Evolutionary conservation across 2,797 vertebrate species (phyloP).

Genomic region (Aratinga solstitialis): DNA sequence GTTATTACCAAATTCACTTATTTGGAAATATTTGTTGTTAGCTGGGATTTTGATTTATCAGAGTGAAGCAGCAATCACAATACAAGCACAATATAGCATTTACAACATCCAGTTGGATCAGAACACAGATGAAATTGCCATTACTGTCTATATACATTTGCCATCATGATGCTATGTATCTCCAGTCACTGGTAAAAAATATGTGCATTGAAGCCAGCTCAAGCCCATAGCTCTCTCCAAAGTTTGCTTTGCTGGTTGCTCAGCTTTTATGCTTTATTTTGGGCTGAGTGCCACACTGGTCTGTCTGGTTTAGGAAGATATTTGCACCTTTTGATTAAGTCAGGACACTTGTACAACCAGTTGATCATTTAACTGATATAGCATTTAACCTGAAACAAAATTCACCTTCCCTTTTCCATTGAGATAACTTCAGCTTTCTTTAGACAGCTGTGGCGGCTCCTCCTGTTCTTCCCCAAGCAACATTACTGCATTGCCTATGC

Average conservation of each 20-base stretch:
- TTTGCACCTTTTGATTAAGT: not conserved
- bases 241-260: not conserved
- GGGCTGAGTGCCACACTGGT: not conserved
- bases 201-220: not conserved
- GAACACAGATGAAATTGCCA: not conserved
- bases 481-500: rapidly evolving
- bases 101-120: not conserved
- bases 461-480: not conserved
- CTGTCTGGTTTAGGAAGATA: not conserved
- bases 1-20: not conserved
- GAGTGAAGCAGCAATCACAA: not conserved
- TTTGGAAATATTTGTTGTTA: not conserved
- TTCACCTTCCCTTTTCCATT: not conserved
- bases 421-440: not conserved
- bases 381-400: not conserved
- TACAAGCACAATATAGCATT: not conserved
- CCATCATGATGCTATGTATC: not conserved
- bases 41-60: not conserved
- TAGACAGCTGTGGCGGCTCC: not conserved
- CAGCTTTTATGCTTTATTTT: not conserved
- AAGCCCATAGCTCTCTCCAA: not conserved
- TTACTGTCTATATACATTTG: rapidly evolving
- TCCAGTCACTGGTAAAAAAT: not conserved
- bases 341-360: not conserved
- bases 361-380: not conserved